These are phyloP conservation scores for Colletes latitarsis DNA, from an alignment of 1,140 invertebrate genomes.

Conservation along the genomic window DNA sequence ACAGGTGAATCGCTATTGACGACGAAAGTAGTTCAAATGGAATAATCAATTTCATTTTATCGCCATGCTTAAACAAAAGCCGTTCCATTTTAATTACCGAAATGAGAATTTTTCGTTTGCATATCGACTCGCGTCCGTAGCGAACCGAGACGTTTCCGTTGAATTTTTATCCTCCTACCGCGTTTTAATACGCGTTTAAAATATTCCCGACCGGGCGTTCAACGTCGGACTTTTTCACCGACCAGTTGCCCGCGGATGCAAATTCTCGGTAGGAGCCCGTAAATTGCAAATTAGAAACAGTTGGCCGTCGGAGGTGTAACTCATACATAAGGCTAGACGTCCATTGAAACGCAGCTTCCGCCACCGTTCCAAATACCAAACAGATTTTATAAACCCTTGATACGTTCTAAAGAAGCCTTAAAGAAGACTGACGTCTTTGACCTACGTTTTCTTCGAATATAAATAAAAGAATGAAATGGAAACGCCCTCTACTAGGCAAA, in stretches of 20 bases:
- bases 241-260: conserved; percentile 30
- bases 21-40: background rate
- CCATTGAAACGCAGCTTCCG: no score
- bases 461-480: no score
- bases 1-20: no score
- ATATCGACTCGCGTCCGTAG: conserved; percentile 33
- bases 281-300: conserved; percentile 38
- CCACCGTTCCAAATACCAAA: no score
- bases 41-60: conserved; percentile 21
- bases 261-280: conserved; percentile 14
- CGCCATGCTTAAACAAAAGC: conserved; percentile 8
- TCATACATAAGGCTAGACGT: no score
- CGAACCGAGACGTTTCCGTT: conserved; percentile 7
- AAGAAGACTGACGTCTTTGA: no score
- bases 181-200: conserved; percentile 40
- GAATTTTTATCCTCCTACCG: conserved; percentile 7
- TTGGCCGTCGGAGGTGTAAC: background rate
- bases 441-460: no score
- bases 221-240: background rate
- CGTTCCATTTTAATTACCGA: conserved; percentile 42
- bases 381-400: no score
- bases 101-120: conserved; percentile 17
- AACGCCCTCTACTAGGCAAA: no score
- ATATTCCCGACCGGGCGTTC: conserved; percentile 14
- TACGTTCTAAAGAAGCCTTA: no score